Percentiles rank a stretch among this genome's conserved stretches.
Evolutionary conservation across 2,888 invertebrate genomes (phyloP).

Genomic region (Macrophya alboannulata): DNA sequence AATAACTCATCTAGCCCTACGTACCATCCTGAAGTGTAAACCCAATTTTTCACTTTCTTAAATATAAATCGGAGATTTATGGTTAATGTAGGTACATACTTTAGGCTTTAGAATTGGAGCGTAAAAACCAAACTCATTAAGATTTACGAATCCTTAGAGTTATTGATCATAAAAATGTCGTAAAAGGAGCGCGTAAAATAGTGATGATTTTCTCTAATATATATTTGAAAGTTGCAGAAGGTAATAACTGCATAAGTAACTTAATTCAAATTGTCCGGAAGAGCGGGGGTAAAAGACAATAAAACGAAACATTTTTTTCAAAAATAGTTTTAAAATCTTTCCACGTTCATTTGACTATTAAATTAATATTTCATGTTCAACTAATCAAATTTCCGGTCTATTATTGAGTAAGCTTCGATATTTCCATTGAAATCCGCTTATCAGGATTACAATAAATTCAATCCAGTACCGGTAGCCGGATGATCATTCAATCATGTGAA

Average conservation of each 20-base stretch:
- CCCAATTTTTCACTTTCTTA: not conserved
- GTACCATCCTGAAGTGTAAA: not conserved
- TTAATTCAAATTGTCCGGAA: not conserved
- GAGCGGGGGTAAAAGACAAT: no score
- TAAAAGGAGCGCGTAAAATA: not conserved
- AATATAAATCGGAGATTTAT: conserved; percentile 3
- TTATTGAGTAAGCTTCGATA: not conserved
- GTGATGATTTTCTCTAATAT: not conserved
- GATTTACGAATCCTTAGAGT: conserved; percentile 6
- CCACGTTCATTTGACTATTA: not conserved
- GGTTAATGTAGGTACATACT: not conserved
- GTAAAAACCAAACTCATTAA: conserved; percentile 15
- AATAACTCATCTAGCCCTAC: not conserved
- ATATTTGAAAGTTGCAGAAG: not conserved
- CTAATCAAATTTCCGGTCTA: conserved; percentile 28
- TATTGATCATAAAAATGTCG: not conserved
- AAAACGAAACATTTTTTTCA: not conserved
- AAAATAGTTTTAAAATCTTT: not conserved
- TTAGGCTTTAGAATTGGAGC: not conserved
- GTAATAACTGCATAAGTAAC: not conserved
- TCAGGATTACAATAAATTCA: conserved; percentile 23
- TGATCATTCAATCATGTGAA: conserved; percentile 20
- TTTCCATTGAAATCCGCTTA: conserved; percentile 17
- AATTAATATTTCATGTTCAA: conserved; percentile 17
- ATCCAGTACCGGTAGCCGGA: conserved; percentile 18